Percentiles rank a stretch among this genome's conserved stretches.
Evolutionary conservation across 2,888 invertebrate genomes (phyloP).

Genomic region (Oscheius myriophilus): DNA sequence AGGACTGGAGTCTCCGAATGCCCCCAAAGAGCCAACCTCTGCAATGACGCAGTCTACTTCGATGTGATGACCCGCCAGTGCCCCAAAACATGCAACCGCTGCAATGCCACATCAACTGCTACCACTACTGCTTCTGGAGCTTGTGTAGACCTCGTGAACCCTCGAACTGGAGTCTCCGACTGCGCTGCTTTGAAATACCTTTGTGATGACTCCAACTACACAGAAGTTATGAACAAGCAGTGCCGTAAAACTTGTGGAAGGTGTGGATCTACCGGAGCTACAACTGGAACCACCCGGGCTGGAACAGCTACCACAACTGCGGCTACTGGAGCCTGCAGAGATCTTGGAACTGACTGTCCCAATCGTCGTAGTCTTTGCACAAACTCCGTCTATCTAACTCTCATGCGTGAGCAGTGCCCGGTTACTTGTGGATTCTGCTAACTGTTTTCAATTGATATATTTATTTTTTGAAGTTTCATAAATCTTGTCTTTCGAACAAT

Average conservation of each 20-base stretch:
- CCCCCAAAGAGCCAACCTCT: constrained; percentile 7
- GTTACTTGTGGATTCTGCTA: constrained; percentile 4
- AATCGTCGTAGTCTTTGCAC: constrained; percentile 10
- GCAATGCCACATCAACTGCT: neutral
- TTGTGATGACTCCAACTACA: constrained; percentile 5
- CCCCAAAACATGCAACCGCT: constrained; percentile 5
- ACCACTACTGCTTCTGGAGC: constrained; percentile 2
- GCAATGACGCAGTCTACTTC: constrained; percentile 7
- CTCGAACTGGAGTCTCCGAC: constrained; percentile 13
- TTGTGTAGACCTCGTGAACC: constrained; percentile 10
- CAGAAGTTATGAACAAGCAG: constrained; percentile 4
- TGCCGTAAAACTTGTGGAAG: constrained; percentile 11
- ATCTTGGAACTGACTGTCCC: too few relatives aligned
- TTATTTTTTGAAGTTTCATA: too few relatives aligned
- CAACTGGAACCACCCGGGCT: too few relatives aligned
- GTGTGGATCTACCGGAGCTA: too few relatives aligned
- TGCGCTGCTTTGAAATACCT: neutral
- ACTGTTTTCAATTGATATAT: too few relatives aligned
- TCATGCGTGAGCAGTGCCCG: constrained; percentile 15
- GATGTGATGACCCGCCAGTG: constrained; percentile 12
- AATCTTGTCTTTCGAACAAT: too few relatives aligned
- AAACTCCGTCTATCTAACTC: neutral
- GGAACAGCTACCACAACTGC: neutral
- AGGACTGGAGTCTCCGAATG: neutral
- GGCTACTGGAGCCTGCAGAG: neutral